Evolutionary conservation across 1,140 invertebrate genomes (phyloP), one percentile per base, ranked within the genome.

Genomic region (Zophobas atratus): DNA sequence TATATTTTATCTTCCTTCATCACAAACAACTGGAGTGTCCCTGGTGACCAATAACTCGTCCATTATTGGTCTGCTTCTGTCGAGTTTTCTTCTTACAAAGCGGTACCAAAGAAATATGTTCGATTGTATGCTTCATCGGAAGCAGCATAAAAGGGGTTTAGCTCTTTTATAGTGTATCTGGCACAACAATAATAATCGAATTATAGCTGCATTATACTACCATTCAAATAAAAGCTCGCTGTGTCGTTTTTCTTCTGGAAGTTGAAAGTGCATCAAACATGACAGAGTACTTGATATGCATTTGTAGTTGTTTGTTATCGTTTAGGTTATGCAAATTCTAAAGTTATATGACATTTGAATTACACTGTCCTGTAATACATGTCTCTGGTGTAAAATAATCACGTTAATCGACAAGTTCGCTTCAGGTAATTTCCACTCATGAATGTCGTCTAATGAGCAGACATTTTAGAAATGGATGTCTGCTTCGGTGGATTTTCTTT

Each of bases 41-140:
- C 71, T 73, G 38, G 55, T 34, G 71, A 56, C 49, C 55, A 73
- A 73, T 73, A 73, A 73, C 55, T 73, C 71, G 71, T 73, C 55
- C 71, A 73, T 73, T 73, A 73, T 73, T 73, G 71, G 71, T 73
- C 71, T 55, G 55, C 71, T 73, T 56, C 71, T 73, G 71, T 73
- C 43, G 49, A 73, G 35, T 73, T 73, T 48, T 55, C 49, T 73
- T 73, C 71, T 56, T 55, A 73, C 46, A 53, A 36, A 38, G 60
- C 38, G n/a, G 20, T 43, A 67, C 60, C 39, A 67, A 36, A 67
- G 35, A 67, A 67, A 67, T 67, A 67, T 67, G 60, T 67, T 36
- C 60, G 20, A 67, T 67, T 67, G 60, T 67, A 67, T 67, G 60
- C 60, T 67, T 67, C 60, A 67, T 67, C 43, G 60, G 39, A 46